Conservation (phyloP, 2,797 vertebrate genomes). For the Catamblyrhynchus diadema region DNA sequence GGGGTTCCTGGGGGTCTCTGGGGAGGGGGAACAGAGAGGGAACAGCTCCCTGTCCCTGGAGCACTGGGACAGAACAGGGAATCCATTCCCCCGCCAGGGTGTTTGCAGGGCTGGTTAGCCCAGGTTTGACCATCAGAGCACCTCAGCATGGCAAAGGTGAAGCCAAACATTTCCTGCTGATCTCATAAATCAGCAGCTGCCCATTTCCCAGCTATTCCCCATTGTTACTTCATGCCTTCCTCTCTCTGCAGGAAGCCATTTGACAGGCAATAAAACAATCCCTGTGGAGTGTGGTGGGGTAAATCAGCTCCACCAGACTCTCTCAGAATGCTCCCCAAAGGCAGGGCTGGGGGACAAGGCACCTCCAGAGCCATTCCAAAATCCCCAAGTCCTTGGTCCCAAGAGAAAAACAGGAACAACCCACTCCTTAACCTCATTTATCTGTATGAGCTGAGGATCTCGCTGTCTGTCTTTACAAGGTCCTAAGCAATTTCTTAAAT, state of each 20-base stretch:
- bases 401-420: neutral
- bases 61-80: neutral
- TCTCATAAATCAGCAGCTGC: neutral
- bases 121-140: neutral
- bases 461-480: fast-evolving
- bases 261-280: neutral
- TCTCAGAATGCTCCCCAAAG: neutral
- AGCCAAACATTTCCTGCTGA: neutral
- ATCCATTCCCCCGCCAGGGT: neutral
- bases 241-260: neutral
- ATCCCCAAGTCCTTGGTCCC: neutral
- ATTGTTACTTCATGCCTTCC: neutral
- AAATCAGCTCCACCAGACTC: neutral
- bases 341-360: neutral
- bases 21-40: neutral
- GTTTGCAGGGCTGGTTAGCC: neutral
- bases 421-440: neutral
- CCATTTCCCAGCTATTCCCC: neutral
- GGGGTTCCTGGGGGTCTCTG: neutral
- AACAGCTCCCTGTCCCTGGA: neutral
- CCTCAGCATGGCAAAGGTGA: neutral
- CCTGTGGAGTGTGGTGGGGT: fast-evolving
- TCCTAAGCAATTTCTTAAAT: neutral
- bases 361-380: neutral
- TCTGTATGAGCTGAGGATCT: fast-evolving